Evolutionary conservation across 92 coral and sea anemone genomes (phyloP).

Genomic region (Isaurus tuberculatus): DNA sequence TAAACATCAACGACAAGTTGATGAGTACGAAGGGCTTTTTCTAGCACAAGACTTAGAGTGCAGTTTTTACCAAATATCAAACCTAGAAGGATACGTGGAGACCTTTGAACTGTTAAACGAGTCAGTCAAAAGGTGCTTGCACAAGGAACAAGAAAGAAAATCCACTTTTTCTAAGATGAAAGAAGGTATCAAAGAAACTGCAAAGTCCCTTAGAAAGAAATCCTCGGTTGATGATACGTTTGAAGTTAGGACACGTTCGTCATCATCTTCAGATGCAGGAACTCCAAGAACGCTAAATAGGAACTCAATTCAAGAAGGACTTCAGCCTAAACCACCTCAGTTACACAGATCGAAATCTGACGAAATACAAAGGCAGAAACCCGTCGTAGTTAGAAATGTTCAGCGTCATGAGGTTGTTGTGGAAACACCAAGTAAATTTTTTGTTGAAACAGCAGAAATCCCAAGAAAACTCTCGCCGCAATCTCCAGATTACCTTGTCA

Average conservation of each 20-base stretch:
- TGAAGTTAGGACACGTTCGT: constrained; percentile 17
- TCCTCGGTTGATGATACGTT: constrained; percentile 47
- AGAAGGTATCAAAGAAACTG: constrained; percentile 79
- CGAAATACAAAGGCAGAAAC: constrained; percentile 13
- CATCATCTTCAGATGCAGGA: constrained; percentile 22
- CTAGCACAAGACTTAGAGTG: constrained; percentile 89
- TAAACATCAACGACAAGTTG: constrained; percentile 73
- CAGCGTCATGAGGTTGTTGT: constrained; percentile 28
- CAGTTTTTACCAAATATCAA: constrained; percentile 81
- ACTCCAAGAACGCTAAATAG: background rate
- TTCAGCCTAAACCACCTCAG: background rate
- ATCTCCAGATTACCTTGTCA: constrained; percentile 15
- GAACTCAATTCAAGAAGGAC: constrained; percentile 5
- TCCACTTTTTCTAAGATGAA: constrained; percentile 75
- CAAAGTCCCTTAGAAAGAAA: constrained; percentile 74
- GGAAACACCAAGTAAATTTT: constrained; percentile 21
- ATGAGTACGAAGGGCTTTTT: constrained; percentile 81
- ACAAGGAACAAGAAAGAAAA: constrained; percentile 62
- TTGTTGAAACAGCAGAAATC: background rate
- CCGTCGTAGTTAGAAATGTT: background rate
- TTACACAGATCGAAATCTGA: constrained; percentile 31
- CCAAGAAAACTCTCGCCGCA: constrained; percentile 18
- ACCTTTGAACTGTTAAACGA: constrained; percentile 75
- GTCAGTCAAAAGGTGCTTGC: constrained; percentile 65
- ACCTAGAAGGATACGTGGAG: constrained; percentile 79